These are phyloP conservation scores for Callochromis pleurospilus DNA, from an alignment of 2,113 vertebrate genomes.

Conservation along the genomic window DNA sequence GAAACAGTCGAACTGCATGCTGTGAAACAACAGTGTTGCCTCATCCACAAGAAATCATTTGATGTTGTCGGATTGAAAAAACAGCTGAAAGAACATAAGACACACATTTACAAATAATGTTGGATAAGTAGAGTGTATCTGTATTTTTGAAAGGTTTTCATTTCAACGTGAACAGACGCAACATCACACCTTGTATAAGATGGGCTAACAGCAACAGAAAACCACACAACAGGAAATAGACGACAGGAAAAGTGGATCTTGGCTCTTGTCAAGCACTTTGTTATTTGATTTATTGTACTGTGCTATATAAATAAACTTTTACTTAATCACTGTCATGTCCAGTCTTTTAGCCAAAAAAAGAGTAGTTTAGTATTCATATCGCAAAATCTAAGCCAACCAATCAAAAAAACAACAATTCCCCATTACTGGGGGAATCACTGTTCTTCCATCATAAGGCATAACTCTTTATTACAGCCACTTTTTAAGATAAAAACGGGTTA, in stretches of 20 bases:
- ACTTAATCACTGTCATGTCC: too few species aligned
- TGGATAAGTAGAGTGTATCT: not conserved
- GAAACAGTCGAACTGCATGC: not conserved
- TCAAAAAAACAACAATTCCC: not conserved
- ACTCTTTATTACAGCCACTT: too few species aligned
- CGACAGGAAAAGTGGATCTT: not conserved
- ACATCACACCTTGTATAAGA: not conserved
- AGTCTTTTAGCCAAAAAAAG: too few species aligned
- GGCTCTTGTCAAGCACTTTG: not conserved
- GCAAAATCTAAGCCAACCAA: not conserved
- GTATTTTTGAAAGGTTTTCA: not conserved
- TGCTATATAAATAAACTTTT: not conserved
- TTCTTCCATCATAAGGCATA: too few species aligned
- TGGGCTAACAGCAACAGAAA: not conserved
- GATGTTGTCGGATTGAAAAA: not conserved
- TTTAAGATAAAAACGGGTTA: too few species aligned
- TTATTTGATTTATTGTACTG: not conserved
- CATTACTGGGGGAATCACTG: too few species aligned
- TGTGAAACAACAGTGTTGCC: not conserved
- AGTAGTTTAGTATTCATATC: not conserved
- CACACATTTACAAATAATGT: not conserved
- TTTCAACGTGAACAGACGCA: not conserved
- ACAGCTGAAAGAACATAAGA: not conserved
- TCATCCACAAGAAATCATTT: not conserved
- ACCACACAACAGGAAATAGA: not conserved